phyloP scores from a whole-genome alignment of 2,797 vertebrate species.

The Manis javanica region DNA sequence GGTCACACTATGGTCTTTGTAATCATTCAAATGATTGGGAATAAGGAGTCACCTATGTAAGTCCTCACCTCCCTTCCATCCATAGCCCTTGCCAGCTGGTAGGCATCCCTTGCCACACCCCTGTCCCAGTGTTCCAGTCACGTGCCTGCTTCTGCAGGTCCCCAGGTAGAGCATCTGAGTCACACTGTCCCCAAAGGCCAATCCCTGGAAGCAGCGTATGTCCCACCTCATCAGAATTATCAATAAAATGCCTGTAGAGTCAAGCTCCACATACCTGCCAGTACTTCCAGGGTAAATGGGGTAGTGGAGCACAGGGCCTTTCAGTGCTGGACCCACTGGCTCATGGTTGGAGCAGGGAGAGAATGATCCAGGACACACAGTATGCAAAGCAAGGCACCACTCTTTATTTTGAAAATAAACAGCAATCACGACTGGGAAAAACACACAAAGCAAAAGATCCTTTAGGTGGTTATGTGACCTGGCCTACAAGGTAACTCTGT shows the following conservation, averaged over 20 bases:
- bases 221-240: background rate
- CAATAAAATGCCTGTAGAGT: background rate
- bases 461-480: background rate
- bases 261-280: background rate
- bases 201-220: background rate
- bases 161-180: background rate
- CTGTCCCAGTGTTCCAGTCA: background rate
- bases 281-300: background rate
- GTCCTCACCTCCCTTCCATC: background rate
- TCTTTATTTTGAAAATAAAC: conserved; percentile 66
- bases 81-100: background rate
- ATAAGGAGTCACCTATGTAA: background rate
- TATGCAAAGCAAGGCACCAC: background rate
- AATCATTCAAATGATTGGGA: background rate
- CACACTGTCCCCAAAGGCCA: background rate
- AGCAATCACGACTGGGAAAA: background rate
- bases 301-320: background rate
- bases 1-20: background rate
- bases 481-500: background rate
- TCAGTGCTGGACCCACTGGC: background rate
- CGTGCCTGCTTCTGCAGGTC: background rate
- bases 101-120: background rate
- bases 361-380: background rate
- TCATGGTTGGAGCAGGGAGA: background rate
- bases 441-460: background rate